These are phyloP conservation scores for Stramonita haemastoma DNA, from an alignment of 2,888 invertebrate species.

Conservation along the genomic window DNA sequence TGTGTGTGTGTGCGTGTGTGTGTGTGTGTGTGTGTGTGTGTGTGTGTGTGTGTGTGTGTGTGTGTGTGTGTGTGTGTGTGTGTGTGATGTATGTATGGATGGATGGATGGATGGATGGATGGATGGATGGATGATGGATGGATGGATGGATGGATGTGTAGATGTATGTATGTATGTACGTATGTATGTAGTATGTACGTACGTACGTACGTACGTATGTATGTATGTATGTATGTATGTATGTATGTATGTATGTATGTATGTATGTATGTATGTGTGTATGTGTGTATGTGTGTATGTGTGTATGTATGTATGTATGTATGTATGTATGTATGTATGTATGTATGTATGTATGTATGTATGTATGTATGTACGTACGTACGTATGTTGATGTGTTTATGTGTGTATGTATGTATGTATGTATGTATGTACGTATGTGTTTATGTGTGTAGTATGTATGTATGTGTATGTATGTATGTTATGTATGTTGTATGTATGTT, in stretches of 20 bases:
- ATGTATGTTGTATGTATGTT: too few species aligned
- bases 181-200: too few species aligned
- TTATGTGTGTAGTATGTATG: too few species aligned
- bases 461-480: too few species aligned
- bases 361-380: background rate
- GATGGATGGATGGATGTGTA: too few species aligned
- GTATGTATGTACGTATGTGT: too few species aligned
- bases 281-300: conserved; percentile 2
- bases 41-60: background rate
- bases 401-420: too few species aligned
- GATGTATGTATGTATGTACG: too few species aligned
- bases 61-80: background rate
- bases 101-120: conserved; percentile 19
- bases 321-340: conserved; percentile 6
- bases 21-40: background rate
- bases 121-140: too few species aligned
- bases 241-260: conserved; percentile 12
- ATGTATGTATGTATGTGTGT: conserved; percentile 6
- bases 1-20: conserved; percentile 3
- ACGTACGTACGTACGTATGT: background rate
- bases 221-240: conserved; percentile 15
- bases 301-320: conserved; percentile 7
- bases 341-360: background rate
- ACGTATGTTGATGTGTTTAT: too few species aligned
- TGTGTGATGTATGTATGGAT: background rate